phyloP scores from a whole-genome alignment of 1,140 invertebrate genomes.

The Habropoda laboriosa region DNA sequence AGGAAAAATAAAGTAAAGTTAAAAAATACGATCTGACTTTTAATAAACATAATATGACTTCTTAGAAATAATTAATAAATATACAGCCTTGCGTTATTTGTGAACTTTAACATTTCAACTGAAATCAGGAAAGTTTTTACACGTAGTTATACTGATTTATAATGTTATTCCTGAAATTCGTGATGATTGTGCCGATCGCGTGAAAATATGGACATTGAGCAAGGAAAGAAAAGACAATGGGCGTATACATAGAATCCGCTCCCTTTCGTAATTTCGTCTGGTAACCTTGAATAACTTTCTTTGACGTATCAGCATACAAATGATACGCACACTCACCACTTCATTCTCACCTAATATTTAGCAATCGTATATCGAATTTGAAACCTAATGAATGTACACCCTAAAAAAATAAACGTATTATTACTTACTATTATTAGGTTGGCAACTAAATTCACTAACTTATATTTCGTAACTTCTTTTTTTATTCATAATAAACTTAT shows the following conservation, averaged over 20 bases:
- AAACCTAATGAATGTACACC: background rate
- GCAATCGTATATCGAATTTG: conserved; percentile 10
- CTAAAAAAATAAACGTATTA: background rate
- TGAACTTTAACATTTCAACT: no score
- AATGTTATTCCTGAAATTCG: conserved; percentile 5
- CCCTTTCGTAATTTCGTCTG: conserved; percentile 52
- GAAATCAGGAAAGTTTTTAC: no score
- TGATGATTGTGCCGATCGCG: background rate
- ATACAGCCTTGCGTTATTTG: no score
- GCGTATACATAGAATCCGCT: background rate
- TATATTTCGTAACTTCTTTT: no score
- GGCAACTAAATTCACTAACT: no score
- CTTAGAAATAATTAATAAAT: background rate
- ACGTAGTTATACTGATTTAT: background rate
- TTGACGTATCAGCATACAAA: conserved; percentile 53
- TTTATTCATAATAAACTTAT: no score
- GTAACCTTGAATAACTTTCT: conserved; percentile 44
- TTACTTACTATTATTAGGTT: background rate
- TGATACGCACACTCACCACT: conserved; percentile 19
- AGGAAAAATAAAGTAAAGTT: background rate
- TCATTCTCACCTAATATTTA: conserved; percentile 22
- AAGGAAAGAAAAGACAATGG: conserved; percentile 3
- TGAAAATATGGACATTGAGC: conserved; percentile 1
- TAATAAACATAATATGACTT: background rate
- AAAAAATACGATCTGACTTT: no score